These are phyloP conservation scores for Apis florea DNA, from an alignment of 1,140 invertebrate genomes.

Conservation along the genomic window DNA sequence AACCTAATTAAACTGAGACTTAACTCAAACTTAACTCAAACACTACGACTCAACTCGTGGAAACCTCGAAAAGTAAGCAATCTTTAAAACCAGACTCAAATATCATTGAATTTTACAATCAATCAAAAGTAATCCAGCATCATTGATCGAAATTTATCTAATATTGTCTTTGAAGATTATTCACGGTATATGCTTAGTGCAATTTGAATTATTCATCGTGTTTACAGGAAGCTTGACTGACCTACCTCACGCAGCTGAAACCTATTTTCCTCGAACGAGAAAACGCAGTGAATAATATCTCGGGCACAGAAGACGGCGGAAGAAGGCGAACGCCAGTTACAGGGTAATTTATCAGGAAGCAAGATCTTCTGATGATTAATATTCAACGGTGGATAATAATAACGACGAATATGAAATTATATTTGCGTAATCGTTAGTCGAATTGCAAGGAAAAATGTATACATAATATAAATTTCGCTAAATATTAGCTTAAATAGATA, in stretches of 20 bases:
- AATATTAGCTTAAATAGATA: not conserved
- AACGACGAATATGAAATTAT: not conserved
- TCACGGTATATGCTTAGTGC: not conserved
- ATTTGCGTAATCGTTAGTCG: not conserved
- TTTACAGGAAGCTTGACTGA: not conserved
- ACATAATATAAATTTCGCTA: not conserved
- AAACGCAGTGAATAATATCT: conserved; percentile 28
- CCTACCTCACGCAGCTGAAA: not conserved
- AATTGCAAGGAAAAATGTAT: not conserved
- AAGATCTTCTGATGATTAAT: not conserved
- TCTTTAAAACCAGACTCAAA: too few relatives aligned
- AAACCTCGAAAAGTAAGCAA: too few relatives aligned
- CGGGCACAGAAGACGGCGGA: not conserved
- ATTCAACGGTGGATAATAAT: not conserved
- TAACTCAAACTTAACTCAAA: too few relatives aligned
- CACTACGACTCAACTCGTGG: too few relatives aligned
- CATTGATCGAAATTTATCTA: not conserved
- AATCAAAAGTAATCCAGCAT: not conserved
- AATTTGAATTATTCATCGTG: conserved; percentile 9
- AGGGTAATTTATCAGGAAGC: conserved; percentile 7
- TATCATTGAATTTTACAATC: not conserved
- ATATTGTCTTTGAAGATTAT: not conserved
- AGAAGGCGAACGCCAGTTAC: conserved; percentile 9
- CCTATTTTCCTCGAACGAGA: not conserved
- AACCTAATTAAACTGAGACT: too few relatives aligned